These are phyloP conservation scores for Phalangium opilio DNA, from an alignment of 2,888 invertebrate species.

Conservation along the genomic window DNA sequence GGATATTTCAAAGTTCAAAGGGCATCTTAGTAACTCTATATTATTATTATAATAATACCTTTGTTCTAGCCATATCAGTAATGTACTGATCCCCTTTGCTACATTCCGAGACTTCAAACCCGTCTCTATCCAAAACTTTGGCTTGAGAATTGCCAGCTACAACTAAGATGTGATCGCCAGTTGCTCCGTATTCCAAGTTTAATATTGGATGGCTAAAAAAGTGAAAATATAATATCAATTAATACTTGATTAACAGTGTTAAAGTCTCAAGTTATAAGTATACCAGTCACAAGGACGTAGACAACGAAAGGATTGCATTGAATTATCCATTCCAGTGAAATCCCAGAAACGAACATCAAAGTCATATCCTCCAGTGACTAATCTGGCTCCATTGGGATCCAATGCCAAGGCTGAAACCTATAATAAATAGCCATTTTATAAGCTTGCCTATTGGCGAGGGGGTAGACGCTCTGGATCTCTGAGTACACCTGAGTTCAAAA, in stretches of 20 bases:
- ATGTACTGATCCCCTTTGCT: constrained; percentile 93
- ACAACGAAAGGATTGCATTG: constrained; percentile 75
- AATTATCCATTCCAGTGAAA: constrained; percentile 94
- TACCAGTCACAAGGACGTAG: constrained; percentile 79
- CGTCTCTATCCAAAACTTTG: constrained; percentile 85
- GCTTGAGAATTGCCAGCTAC: constrained; percentile 66
- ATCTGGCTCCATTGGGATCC: constrained; percentile 83
- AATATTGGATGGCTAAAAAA: constrained; percentile 61
- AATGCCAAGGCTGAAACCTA: constrained; percentile 60
- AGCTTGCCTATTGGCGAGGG: not conserved
- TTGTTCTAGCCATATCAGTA: constrained; percentile 78
- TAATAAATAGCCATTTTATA: not conserved
- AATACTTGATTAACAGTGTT: not conserved
- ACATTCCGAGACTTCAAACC: constrained; percentile 81
- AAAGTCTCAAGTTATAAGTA: constrained; percentile 3
- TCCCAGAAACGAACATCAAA: constrained; percentile 97
- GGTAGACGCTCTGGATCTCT: too few species aligned
- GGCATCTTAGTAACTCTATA: too few species aligned
- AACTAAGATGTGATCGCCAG: constrained; percentile 84
- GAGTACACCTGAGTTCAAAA: too few species aligned
- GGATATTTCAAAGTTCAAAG: not conserved
- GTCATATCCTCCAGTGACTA: constrained; percentile 82
- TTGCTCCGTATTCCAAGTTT: constrained; percentile 74
- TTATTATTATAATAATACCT: constrained; percentile 28
- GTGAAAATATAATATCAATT: not conserved